These are phyloP conservation scores for Drosophila serrata DNA, from an alignment of 1,140 invertebrate genomes.

Conservation along the genomic window DNA sequence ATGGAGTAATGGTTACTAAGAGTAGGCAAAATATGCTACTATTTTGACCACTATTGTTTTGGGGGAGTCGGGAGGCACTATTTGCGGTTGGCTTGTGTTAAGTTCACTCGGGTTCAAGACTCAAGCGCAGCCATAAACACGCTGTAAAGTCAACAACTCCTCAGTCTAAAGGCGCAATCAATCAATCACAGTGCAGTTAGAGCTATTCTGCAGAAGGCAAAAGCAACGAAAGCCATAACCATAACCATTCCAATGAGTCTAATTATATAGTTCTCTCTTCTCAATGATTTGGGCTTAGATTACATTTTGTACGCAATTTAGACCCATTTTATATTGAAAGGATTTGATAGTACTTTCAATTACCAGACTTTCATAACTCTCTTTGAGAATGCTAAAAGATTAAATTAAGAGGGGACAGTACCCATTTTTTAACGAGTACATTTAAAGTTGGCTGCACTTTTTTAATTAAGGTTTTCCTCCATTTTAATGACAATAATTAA, in stretches of 20 bases:
- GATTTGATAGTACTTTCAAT: not conserved
- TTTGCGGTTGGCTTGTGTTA: conserved; percentile 72
- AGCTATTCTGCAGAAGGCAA: conserved; percentile 15
- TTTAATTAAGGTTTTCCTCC: not conserved
- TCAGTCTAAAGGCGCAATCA: conserved; percentile 51
- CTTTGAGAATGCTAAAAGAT: not conserved
- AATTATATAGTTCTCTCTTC: conserved; percentile 11
- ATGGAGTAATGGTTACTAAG: not conserved
- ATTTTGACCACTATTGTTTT: conserved; percentile 5
- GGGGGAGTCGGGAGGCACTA: conserved; percentile 18
- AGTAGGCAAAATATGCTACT: not conserved
- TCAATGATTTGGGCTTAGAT: not conserved
- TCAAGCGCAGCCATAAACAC: conserved; percentile 69
- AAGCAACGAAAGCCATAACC: conserved; percentile 9
- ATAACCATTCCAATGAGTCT: conserved; percentile 19
- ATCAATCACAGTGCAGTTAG: conserved; percentile 74
- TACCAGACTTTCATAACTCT: too few relatives aligned
- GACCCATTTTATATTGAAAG: too few relatives aligned
- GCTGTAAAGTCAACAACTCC: conserved; percentile 50
- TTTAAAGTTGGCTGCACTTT: not conserved
- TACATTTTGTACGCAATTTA: not conserved
- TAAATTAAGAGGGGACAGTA: not conserved
- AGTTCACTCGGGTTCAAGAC: conserved; percentile 73
- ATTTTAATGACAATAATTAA: not conserved
- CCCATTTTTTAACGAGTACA: not conserved